Evolutionary conservation across 1,140 invertebrate genomes (phyloP), one percentile per base, ranked within the genome.

Genomic region (Sycobia sp.): DNA sequence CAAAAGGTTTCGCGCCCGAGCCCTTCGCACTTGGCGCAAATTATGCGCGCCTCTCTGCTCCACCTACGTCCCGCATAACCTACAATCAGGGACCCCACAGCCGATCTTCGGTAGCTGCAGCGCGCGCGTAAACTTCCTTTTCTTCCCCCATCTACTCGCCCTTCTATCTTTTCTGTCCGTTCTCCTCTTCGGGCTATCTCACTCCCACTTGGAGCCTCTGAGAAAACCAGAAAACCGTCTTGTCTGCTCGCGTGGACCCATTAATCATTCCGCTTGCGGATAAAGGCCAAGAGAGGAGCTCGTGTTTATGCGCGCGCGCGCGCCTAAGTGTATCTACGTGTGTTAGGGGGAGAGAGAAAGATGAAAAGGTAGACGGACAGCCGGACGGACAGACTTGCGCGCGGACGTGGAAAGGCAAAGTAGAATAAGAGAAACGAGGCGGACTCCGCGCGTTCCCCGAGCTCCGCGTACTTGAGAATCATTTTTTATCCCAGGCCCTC

Each of bases 211-310:
- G 11, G 11, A 32, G 29, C n/a, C n/a, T n/a, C n/a, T n/a, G 16
- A 67, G 66, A 67, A 73, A 73, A 68, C 65, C 65, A 63, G 64
- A 71, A 69, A 71, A 70, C 62, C 8, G 53, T 54, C 39, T 41
- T 41, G 25, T 8, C 16, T n/a, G 2, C 16, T 29, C 44, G 20
- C 54, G 60, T 62, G 68, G 59, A 67, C 59, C 55, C 68, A 74
- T 74, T 74, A 74, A 74, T 71, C 71, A 71, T 72, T 41, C 64
- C 53, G n/a, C 55, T 55, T 11, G 2, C 10, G 61, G 57, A 63
- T 64, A 68, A 67, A 73, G 69, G 67, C 67, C 65, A 14, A 25
- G 22, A 46, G 44, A 27, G 13, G 44, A n/a, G n/a, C n/a, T n/a
- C n/a, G n/a, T n/a, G n/a, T n/a, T n/a, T n/a, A n/a, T n/a, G n/a